These are phyloP conservation scores for Muscidifurax raptorellus DNA, from an alignment of 1,140 invertebrate species.

Conservation along the genomic window DNA sequence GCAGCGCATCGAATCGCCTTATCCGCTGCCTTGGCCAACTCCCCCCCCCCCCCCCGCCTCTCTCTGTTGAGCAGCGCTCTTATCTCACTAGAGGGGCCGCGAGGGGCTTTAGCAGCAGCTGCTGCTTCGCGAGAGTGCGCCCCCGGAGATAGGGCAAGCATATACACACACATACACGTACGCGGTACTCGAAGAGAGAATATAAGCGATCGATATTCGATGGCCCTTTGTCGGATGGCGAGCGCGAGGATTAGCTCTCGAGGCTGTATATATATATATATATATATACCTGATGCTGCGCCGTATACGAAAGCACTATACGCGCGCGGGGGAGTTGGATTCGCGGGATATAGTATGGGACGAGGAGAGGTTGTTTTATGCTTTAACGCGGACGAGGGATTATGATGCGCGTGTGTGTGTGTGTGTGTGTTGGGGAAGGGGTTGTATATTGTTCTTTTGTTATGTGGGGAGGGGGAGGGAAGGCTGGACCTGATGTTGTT, in stretches of 20 bases:
- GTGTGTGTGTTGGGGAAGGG: too few relatives aligned
- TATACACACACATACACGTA: not conserved
- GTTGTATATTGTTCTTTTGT: too few relatives aligned
- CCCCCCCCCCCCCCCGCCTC: conserved; percentile 14
- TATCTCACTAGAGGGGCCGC: not conserved
- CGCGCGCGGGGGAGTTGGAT: too few relatives aligned
- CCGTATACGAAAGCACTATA: too few relatives aligned
- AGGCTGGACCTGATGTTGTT: too few relatives aligned
- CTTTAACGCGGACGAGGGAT: too few relatives aligned
- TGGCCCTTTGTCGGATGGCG: conserved; percentile 66
- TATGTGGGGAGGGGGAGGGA: too few relatives aligned
- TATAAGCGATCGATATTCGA: conserved; percentile 71
- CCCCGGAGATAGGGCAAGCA: conserved; percentile 14
- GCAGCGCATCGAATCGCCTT: not conserved
- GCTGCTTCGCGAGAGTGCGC: not conserved
- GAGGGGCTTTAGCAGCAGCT: not conserved
- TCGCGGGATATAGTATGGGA: too few relatives aligned
- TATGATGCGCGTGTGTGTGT: too few relatives aligned
- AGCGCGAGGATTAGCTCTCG: conserved; percentile 65
- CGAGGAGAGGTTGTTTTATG: too few relatives aligned
- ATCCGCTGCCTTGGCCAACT: not conserved
- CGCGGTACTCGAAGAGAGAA: conserved; percentile 68
- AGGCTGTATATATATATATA: conserved; percentile 23
- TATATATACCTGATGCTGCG: not conserved
- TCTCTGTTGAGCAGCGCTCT: conserved; percentile 10